Conservation (phyloP, 2,797 vertebrate genomes). For the Sternarchorhynchus goeldii region DNA sequence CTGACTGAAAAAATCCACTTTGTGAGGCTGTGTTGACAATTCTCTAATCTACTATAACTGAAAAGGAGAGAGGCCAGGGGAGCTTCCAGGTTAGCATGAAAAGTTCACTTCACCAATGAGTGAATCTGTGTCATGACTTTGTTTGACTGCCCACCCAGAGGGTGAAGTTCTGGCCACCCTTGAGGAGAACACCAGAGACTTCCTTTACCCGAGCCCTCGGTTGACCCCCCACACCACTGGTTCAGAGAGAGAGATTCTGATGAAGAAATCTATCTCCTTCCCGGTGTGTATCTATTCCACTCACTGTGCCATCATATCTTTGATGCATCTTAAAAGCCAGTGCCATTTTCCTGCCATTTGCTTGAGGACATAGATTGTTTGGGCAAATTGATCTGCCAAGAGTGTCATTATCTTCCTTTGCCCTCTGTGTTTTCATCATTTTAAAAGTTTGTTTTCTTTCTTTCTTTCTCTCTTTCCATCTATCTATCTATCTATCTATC, state of each 20-base stretch:
- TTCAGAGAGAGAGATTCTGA: constrained; percentile 83
- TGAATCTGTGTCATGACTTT: constrained; percentile 18
- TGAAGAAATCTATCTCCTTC: constrained; percentile 84
- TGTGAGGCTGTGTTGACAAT: neutral
- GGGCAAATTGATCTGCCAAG: constrained; percentile 75
- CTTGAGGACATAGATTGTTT: constrained; percentile 70
- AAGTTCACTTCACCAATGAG: neutral
- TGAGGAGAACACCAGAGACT: constrained; percentile 86
- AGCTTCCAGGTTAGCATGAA: neutral
- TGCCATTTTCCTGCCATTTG: constrained; percentile 69
- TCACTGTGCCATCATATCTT: constrained; percentile 63
- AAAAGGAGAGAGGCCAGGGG: no score
- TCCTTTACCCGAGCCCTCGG: constrained; percentile 86
- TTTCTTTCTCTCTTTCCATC: constrained; percentile 62
- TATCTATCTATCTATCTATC: constrained; percentile 64
- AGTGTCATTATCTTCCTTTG: constrained; percentile 75
- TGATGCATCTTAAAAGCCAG: constrained; percentile 71
- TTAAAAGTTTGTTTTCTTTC: constrained; percentile 72
- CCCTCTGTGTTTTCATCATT: constrained; percentile 72
- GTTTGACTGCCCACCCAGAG: constrained; percentile 69
- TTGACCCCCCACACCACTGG: constrained; percentile 71
- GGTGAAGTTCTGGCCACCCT: constrained; percentile 85
- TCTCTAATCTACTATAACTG: neutral
- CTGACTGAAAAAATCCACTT: neutral
- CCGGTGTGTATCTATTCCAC: constrained; percentile 75